Percentiles rank a stretch among this genome's conserved stretches.
Conservation (phyloP, 1,140 invertebrate species). For the Camponotus pennsylvanicus region DNA sequence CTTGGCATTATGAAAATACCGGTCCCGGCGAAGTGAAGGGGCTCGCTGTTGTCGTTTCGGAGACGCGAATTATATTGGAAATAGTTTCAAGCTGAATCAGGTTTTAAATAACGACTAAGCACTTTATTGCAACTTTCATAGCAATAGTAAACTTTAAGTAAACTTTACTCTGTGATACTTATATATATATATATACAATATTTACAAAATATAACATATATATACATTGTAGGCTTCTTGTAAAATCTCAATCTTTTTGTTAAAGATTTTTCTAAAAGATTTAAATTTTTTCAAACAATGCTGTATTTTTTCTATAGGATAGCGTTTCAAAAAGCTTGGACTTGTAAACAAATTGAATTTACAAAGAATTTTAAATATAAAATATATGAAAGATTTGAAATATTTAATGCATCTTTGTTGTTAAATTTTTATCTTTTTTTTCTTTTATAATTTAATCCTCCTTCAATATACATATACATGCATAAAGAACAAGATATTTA, state of each 20-base stretch:
- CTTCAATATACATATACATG: not conserved
- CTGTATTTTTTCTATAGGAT: too few species aligned
- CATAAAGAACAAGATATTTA: not conserved
- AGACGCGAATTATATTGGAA: conserved; percentile 74
- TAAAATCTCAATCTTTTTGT: too few species aligned
- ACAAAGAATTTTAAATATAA: too few species aligned
- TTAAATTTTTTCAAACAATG: too few species aligned
- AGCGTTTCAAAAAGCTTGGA: too few species aligned
- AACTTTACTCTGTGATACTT: conserved; percentile 22
- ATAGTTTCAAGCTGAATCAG: conserved; percentile 67
- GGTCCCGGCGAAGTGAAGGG: conserved; percentile 52
- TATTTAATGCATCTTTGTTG: not conserved
- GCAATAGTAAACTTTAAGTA: conserved; percentile 15
- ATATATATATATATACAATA: not conserved
- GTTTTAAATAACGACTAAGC: conserved; percentile 32
- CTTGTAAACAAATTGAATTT: too few species aligned
- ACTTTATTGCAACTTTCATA: conserved; percentile 40
- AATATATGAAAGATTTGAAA: not conserved
- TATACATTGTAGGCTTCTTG: too few species aligned
- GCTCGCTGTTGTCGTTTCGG: conserved; percentile 53
- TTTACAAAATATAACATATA: not conserved
- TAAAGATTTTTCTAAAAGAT: too few species aligned
- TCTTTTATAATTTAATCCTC: conserved; percentile 13
- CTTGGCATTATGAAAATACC: conserved; percentile 75
- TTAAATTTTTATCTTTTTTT: not conserved